These are phyloP conservation scores for Danio kyathit DNA, from an alignment of 2,797 vertebrate species.

Conservation along the genomic window DNA sequence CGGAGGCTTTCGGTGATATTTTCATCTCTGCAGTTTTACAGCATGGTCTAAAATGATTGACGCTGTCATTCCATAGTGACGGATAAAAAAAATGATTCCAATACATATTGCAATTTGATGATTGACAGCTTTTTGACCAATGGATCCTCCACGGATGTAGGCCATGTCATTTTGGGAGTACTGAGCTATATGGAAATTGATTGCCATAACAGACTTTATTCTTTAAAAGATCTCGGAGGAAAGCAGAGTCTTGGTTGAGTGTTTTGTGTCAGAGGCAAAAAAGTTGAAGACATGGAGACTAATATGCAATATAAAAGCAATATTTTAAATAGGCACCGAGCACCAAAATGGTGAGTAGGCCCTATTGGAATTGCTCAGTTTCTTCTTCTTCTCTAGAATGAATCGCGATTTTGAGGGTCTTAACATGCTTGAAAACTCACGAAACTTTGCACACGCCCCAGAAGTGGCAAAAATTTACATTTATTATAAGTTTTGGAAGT, in stretches of 20 bases:
- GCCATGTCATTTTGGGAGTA: conserved; percentile 36
- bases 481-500: no score
- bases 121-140: conserved; percentile 54
- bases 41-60: conserved; percentile 50
- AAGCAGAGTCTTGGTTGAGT: conserved; percentile 22
- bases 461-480: no score
- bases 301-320: neutral
- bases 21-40: conserved; percentile 40
- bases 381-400: no score
- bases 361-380: no score
- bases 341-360: no score
- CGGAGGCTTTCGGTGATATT: conserved; percentile 8
- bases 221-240: conserved; percentile 32
- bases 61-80: conserved; percentile 41
- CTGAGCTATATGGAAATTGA: conserved; percentile 39
- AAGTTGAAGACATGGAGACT: neutral
- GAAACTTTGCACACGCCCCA: no score
- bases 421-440: no score
- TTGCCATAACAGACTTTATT: conserved; percentile 36
- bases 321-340: no score
- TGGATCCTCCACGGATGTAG: conserved; percentile 41
- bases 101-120: conserved; percentile 45
- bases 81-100: conserved; percentile 42
- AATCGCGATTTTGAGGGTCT: no score
- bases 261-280: neutral